A percentile compares a stretch with the other conserved stretches of the same genome.
phyloP scores from a whole-genome alignment of 2,797 vertebrate genomes.

The Picus viridis region DNA sequence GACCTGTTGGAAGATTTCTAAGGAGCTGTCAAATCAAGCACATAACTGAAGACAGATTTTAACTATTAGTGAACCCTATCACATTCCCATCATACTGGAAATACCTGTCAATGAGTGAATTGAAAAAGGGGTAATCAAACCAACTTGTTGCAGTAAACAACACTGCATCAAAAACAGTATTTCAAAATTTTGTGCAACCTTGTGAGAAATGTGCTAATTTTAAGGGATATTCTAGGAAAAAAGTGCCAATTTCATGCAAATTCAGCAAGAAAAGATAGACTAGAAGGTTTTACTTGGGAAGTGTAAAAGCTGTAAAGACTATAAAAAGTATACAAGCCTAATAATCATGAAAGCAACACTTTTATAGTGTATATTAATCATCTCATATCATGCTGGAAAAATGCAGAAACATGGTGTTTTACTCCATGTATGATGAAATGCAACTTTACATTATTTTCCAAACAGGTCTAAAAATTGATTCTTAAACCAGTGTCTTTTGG shows the following conservation, averaged over 20 bases:
- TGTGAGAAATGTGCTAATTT: slow-evolving; percentile 42
- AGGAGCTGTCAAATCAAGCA: slow-evolving; percentile 1
- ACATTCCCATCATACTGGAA: background rate
- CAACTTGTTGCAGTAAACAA: slow-evolving; percentile 32
- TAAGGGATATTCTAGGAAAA: background rate
- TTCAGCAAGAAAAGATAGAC: background rate
- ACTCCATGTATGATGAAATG: slow-evolving; percentile 25
- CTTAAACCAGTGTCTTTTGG: background rate
- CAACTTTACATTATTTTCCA: slow-evolving; percentile 35
- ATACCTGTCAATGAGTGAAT: background rate
- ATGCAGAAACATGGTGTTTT: slow-evolving; percentile 3
- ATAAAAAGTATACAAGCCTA: slow-evolving; percentile 30
- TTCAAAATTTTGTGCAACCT: slow-evolving; percentile 19
- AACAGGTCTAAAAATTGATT: slow-evolving; percentile 11
- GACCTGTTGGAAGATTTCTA: slow-evolving; percentile 8
- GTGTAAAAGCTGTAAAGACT: slow-evolving; percentile 40
- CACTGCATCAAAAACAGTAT: background rate
- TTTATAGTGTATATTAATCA: background rate
- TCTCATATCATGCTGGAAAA: slow-evolving; percentile 35
- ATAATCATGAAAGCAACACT: slow-evolving; percentile 46
- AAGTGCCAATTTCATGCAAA: slow-evolving; percentile 50
- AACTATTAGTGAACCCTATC: background rate
- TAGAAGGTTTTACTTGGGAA: slow-evolving; percentile 33
- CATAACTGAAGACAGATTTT: background rate
- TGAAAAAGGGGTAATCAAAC: background rate